These are phyloP conservation scores for Pygocentrus nattereri DNA, from an alignment of 2,797 vertebrate species.

Conservation along the genomic window DNA sequence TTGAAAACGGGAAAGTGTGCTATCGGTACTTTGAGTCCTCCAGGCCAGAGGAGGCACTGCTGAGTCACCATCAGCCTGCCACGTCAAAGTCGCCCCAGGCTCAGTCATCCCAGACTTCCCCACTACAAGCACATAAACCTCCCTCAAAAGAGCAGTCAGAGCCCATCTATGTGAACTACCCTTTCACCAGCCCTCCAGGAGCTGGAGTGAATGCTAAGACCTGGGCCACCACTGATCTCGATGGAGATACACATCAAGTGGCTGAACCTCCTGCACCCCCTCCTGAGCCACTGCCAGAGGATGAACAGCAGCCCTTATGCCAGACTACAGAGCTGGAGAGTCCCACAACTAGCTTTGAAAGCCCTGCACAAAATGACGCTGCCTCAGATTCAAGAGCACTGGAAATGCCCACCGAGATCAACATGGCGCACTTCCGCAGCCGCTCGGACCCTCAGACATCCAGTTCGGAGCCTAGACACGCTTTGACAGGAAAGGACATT, in stretches of 20 bases:
- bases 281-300: slow-evolving; percentile 40
- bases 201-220: slow-evolving; percentile 44
- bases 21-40: slow-evolving; percentile 66
- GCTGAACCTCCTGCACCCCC: slow-evolving; percentile 46
- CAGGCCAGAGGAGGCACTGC: slow-evolving; percentile 51
- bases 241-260: slow-evolving; percentile 51
- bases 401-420: slow-evolving; percentile 9
- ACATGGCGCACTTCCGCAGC: slow-evolving; percentile 58
- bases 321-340: slow-evolving; percentile 43
- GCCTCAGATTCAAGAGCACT: slow-evolving; percentile 27
- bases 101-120: slow-evolving; percentile 39
- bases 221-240: slow-evolving; percentile 68
- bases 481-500: slow-evolving; percentile 67
- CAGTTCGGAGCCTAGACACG: slow-evolving; percentile 30
- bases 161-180: slow-evolving; percentile 82
- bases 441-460: slow-evolving; percentile 64
- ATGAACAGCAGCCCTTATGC: slow-evolving; percentile 32
- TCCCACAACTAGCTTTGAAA: slow-evolving; percentile 43
- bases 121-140: slow-evolving; percentile 43
- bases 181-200: slow-evolving; percentile 57
- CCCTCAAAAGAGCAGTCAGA: slow-evolving; percentile 65
- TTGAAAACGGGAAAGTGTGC: slow-evolving; percentile 73
- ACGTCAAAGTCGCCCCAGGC: slow-evolving; percentile 21
- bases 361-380: slow-evolving; percentile 25
- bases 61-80: slow-evolving; percentile 37